Base-by-base conservation (phyloP, 2,888 invertebrate species). In the Agrochola litura region DNA sequence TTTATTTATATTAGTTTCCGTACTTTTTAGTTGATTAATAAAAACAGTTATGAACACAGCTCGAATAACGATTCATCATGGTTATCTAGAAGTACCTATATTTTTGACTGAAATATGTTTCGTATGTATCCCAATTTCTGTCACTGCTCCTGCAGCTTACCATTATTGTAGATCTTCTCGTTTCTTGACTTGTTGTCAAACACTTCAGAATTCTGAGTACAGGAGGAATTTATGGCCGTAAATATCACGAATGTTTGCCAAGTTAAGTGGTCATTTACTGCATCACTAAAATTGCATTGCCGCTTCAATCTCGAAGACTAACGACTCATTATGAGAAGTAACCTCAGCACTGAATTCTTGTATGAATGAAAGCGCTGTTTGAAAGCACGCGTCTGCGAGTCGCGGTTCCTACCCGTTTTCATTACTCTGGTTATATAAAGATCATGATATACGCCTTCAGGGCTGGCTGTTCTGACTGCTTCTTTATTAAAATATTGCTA, bases 321-420 rank as follows among this genome's bases (percentile, higher is more conserved):
- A 85, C 41, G 52, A 49, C 37, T 79, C 52, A 67, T 84, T 76
- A 79, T 43, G 63, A 56, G 46, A 14, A 64, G 41, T 54, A 52
- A 82, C 52, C 65, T 79, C 56, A 68, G 73, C 49, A 46, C 73
- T 73, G 63, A 54, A 43, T 19, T n/a, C 60, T 66, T 30, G 64
- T 77, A 80, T 88, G 80, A 82, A 86, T 84, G 82, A 83, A 81
- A 66, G 58, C 69, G 77, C 66, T 84, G 81, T 83, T 82, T 86
- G 79, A 83, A 72, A 75, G 60, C 54, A 56, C 67, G 68, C 77
- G 71, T 58, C 69, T 64, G 71, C 37, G 37, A 76, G 79, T 68
- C 64, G 73, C 52, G 66, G 63, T 72, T 79, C 71, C 25, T 80
- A 77, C 78, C 76, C 73, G 63, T 76, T 79, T 80, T 77, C 80